phyloP scores from a whole-genome alignment of 2,888 invertebrate genomes.

The Agonopterix heracliana region DNA sequence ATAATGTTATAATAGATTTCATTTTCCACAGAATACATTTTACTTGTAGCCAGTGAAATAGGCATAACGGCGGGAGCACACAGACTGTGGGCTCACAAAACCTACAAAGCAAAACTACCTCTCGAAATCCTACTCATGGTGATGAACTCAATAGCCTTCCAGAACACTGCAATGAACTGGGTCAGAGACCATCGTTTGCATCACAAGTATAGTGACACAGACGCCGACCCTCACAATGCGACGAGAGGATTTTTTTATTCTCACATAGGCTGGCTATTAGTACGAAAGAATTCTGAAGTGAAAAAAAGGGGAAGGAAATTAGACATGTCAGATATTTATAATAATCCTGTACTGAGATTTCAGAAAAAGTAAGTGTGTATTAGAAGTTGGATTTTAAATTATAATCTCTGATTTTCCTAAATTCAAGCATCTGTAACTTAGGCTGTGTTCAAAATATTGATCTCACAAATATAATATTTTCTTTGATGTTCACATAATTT shows the following conservation, averaged over 20 bases:
- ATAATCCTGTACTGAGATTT: conserved; percentile 80
- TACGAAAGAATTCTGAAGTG: conserved; percentile 83
- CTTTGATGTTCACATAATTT: not conserved
- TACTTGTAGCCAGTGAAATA: conserved; percentile 13
- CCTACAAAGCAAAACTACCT: conserved; percentile 19
- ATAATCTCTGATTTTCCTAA: no score
- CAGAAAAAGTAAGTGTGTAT: conserved; percentile 75
- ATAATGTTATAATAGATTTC: no score
- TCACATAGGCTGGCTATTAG: conserved; percentile 87
- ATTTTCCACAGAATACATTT: conserved; percentile 12
- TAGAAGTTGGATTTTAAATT: not conserved
- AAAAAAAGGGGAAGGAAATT: conserved; percentile 79
- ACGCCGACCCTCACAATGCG: conserved; percentile 86
- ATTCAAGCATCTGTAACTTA: no score
- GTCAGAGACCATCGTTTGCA: conserved; percentile 77
- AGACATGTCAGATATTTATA: conserved; percentile 80
- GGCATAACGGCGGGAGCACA: conserved; percentile 20
- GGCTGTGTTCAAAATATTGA: no score
- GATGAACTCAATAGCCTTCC: conserved; percentile 19
- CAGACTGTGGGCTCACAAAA: conserved; percentile 18
- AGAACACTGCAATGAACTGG: conserved; percentile 75
- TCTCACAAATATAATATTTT: conserved; percentile 37
- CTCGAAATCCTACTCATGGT: conserved; percentile 18
- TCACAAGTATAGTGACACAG: conserved; percentile 85
- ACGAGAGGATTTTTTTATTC: conserved; percentile 88